Conservation (phyloP, 1,140 invertebrate species). For the Chironomus tepperi region DNA sequence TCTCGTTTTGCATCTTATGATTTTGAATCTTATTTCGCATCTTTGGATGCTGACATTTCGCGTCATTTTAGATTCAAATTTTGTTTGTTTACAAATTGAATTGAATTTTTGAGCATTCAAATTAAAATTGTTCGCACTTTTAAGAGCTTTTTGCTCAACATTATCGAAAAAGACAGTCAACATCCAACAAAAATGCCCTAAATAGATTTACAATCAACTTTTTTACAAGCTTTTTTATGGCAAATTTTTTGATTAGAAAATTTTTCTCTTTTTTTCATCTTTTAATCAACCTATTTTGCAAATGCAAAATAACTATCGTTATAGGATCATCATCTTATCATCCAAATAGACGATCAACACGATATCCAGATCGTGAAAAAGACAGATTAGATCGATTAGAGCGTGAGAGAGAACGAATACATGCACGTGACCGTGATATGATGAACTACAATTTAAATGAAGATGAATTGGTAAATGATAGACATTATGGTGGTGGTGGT, state of each 20-base stretch:
- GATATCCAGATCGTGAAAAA: constrained; percentile 24
- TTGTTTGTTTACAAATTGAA: too few relatives aligned
- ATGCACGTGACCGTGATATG: constrained; percentile 37
- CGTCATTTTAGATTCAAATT: too few relatives aligned
- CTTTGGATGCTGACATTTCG: too few relatives aligned
- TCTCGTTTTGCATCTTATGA: too few relatives aligned
- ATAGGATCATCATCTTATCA: constrained; percentile 19
- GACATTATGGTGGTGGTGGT: constrained; percentile 34
- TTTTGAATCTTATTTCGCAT: too few relatives aligned
- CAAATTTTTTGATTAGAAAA: background rate
- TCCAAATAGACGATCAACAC: constrained; percentile 18
- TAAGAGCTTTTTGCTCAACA: background rate
- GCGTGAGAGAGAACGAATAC: constrained; percentile 33
- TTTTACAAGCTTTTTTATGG: background rate
- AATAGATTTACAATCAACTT: too few relatives aligned
- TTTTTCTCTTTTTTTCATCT: background rate
- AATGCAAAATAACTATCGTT: background rate
- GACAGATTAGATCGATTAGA: constrained; percentile 26
- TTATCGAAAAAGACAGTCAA: background rate
- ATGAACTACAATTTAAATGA: constrained; percentile 40
- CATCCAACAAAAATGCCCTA: too few relatives aligned
- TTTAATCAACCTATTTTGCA: too few relatives aligned
- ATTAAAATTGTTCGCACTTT: background rate
- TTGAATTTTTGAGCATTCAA: too few relatives aligned
- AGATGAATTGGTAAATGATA: constrained; percentile 36